Percentiles rank a stretch among this genome's conserved stretches.
phyloP scores from a whole-genome alignment of 2,888 invertebrate species.

The Pammene fasciana region DNA sequence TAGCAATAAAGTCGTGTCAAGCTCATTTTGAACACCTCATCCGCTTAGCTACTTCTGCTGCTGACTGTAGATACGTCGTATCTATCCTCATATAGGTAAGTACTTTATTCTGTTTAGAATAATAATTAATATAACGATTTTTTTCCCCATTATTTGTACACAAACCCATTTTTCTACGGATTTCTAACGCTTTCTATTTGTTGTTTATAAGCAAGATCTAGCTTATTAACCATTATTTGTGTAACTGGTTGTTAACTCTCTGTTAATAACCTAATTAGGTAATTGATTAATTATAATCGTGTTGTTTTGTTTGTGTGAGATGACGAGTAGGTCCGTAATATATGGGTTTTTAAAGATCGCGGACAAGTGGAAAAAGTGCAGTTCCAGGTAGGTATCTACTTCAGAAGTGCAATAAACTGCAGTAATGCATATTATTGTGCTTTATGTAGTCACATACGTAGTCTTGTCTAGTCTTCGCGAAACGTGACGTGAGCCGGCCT shows the following conservation, averaged over 20 bases:
- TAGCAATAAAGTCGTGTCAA: too few relatives aligned
- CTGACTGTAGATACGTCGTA: too few relatives aligned
- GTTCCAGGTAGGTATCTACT: slow-evolving; percentile 28
- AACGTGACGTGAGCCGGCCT: slow-evolving; percentile 79
- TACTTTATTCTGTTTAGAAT: slow-evolving; percentile 12
- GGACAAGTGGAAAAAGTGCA: neutral
- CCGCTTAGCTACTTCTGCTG: too few relatives aligned
- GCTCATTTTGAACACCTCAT: too few relatives aligned
- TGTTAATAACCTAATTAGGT: slow-evolving; percentile 6
- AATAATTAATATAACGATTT: slow-evolving; percentile 19
- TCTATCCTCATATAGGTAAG: neutral
- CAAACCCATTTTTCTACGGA: slow-evolving; percentile 9
- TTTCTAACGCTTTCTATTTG: slow-evolving; percentile 34
- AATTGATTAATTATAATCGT: slow-evolving; percentile 2
- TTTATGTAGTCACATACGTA: slow-evolving; percentile 54
- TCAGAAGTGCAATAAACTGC: slow-evolving; percentile 67
- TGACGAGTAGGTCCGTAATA: neutral
- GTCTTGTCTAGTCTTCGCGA: slow-evolving; percentile 75
- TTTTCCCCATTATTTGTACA: slow-evolving; percentile 31
- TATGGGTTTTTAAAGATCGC: too few relatives aligned
- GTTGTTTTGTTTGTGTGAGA: neutral
- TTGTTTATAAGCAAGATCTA: slow-evolving; percentile 7
- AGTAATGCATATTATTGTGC: slow-evolving; percentile 50
- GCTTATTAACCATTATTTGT: neutral
- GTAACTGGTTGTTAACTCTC: neutral